Conservation (phyloP, 2,113 vertebrate genomes). For the Microtus montanus region DNA sequence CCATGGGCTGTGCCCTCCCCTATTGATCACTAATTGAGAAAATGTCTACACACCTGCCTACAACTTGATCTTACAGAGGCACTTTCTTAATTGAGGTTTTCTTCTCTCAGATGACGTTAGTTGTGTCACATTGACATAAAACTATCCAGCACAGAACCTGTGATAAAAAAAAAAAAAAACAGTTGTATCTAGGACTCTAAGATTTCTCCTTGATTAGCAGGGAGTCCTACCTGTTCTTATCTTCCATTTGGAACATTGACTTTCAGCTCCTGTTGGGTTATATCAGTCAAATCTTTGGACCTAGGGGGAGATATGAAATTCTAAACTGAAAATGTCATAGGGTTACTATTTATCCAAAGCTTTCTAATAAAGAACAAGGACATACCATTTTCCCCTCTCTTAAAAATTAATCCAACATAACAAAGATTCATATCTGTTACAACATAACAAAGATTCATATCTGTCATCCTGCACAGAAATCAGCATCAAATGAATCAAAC, state of each 20-base stretch:
- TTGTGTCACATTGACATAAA: not conserved
- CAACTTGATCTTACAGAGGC: not conserved
- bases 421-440: not conserved
- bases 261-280: not conserved
- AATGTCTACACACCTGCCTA: not conserved
- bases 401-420: not conserved
- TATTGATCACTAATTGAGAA: not conserved
- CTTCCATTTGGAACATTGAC: not conserved
- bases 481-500: not conserved
- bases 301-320: not conserved
- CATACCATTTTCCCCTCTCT: not conserved
- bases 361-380: not conserved
- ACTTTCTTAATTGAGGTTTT: not conserved
- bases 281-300: not conserved
- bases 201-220: not conserved
- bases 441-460: not conserved
- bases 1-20: not conserved
- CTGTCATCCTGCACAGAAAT: not conserved
- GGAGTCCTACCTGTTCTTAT: not conserved
- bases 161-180: not conserved
- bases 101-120: not conserved
- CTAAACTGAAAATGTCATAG: not conserved
- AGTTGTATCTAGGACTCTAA: not conserved
- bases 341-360: not conserved
- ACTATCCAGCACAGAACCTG: not conserved